A percentile compares a stretch with the other conserved stretches of the same genome.
phyloP scores from a whole-genome alignment of 2,113 vertebrate genomes.

The Crotophaga sulcirostris region DNA sequence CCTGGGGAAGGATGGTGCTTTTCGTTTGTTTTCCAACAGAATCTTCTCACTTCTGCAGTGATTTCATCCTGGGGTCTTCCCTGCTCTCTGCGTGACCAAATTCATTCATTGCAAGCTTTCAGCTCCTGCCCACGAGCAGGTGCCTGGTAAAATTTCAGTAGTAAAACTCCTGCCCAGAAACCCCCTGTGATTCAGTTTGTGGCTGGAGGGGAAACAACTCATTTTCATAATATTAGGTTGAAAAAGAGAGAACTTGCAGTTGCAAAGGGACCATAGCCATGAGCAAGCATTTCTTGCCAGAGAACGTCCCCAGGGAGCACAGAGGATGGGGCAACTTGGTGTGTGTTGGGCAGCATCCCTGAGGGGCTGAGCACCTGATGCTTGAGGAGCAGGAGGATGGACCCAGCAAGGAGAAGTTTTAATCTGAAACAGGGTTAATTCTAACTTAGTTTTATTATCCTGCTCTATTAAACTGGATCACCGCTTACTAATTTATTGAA shows the following conservation, averaged over 20 bases:
- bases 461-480: not conserved
- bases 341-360: rapidly evolving
- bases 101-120: not conserved
- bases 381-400: rapidly evolving
- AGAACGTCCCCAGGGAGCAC: not conserved
- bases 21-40: rapidly evolving
- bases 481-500: rapidly evolving
- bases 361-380: not conserved
- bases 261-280: rapidly evolving
- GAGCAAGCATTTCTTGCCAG: not conserved
- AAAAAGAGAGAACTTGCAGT: not conserved
- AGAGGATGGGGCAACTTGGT: not conserved
- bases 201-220: not conserved
- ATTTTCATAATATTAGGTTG: rapidly evolving
- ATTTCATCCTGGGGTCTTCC: not conserved
- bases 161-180: not conserved
- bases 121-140: not conserved
- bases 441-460: not conserved
- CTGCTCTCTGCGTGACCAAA: rapidly evolving
- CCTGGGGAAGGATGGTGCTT: rapidly evolving
- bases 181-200: not conserved
- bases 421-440: not conserved
- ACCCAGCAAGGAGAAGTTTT: not conserved
- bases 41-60: not conserved
- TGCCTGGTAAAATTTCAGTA: not conserved